Percentiles rank a stretch among this genome's conserved stretches.
phyloP scores from a whole-genome alignment of 2,113 vertebrate genomes.

The Hyperopisus bebe region DNA sequence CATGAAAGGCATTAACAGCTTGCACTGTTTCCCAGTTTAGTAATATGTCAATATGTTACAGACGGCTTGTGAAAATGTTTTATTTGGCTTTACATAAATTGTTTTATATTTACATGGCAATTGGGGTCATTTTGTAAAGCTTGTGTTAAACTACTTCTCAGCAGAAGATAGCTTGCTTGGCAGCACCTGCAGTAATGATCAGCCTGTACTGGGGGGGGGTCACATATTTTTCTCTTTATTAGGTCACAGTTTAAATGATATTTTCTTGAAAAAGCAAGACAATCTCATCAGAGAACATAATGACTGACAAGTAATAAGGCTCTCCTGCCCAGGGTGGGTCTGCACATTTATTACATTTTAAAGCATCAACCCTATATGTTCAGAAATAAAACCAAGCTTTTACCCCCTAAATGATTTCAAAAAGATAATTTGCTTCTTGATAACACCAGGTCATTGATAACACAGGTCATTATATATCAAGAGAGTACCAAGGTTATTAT shows the following conservation, averaged over 20 bases:
- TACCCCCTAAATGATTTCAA: neutral
- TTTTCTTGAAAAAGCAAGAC: neutral
- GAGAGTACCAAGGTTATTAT: neutral
- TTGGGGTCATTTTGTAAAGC: neutral
- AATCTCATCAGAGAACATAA: neutral
- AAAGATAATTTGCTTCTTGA: neutral
- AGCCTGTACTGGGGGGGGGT: neutral
- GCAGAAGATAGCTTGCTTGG: neutral
- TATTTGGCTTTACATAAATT: neutral
- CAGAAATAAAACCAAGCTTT: neutral
- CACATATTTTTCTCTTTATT: neutral
- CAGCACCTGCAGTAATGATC: neutral
- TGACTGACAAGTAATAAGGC: neutral
- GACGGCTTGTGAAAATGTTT: neutral
- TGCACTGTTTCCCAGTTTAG: neutral
- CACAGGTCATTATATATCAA: neutral
- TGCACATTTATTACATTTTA: neutral
- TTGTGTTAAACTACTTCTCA: neutral
- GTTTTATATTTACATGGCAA: neutral
- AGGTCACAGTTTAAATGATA: neutral
- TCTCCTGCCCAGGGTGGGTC: neutral
- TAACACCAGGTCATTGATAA: neutral
- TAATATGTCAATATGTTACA: neutral
- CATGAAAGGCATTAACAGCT: neutral
- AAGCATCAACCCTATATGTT: neutral